A percentile compares a stretch with the other conserved stretches of the same genome.
Evolutionary conservation across 2,113 vertebrate genomes (phyloP).

Genomic region (Cavia porcellus): DNA sequence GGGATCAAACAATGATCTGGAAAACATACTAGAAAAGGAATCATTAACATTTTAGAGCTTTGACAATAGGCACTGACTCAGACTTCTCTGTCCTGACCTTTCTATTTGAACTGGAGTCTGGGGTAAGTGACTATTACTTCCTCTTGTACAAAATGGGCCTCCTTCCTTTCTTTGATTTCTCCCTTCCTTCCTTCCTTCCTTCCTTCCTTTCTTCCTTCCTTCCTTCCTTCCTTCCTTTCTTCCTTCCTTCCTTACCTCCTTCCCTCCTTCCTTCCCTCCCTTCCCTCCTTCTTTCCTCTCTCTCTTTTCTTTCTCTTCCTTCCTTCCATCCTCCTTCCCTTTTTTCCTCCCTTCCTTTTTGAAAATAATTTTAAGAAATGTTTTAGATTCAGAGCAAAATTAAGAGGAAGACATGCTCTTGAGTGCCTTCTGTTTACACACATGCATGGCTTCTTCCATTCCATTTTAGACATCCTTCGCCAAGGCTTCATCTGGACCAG

Average conservation of each 20-base stretch:
- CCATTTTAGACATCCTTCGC: not conserved
- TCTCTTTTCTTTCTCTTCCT: not conserved
- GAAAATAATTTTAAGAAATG: not conserved
- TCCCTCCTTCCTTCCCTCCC: not conserved
- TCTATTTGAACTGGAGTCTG: not conserved
- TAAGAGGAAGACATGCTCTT: not conserved
- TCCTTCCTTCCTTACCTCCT: not conserved
- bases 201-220: not conserved
- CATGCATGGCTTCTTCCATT: not conserved
- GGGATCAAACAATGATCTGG: conserved; percentile 56
- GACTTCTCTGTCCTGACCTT: conserved; percentile 21
- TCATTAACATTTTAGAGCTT: conserved; percentile 42
- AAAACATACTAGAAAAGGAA: conserved; percentile 51
- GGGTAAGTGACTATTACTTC: not conserved
- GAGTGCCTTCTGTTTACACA: not conserved
- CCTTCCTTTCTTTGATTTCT: not conserved
- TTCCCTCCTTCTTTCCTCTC: not conserved
- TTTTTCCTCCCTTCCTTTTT: not conserved
- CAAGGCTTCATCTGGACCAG: not conserved
- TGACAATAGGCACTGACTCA: conserved; percentile 41
- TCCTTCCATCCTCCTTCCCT: not conserved
- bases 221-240: not conserved
- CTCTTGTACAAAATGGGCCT: not conserved
- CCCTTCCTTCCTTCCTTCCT: not conserved
- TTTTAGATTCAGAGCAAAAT: not conserved